phyloP scores from a whole-genome alignment of 2,797 vertebrate species.

The Platyrinchus mystaceus region DNA sequence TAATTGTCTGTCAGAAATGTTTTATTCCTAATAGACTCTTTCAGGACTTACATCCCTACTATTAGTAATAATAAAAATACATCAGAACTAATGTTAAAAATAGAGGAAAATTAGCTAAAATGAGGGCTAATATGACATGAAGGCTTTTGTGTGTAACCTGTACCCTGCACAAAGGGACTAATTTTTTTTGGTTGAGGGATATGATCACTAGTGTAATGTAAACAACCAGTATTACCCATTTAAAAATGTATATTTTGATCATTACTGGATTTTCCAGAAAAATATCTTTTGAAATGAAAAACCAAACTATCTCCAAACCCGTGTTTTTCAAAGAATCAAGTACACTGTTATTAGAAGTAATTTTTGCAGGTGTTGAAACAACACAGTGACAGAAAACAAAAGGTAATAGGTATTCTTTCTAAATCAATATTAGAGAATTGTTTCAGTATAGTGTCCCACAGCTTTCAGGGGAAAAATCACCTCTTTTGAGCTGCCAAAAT shows the following conservation, averaged over 20 bases:
- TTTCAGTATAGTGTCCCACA: neutral
- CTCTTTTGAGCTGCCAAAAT: slow-evolving; percentile 30
- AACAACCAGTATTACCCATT: neutral
- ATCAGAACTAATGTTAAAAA: neutral
- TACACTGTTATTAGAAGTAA: slow-evolving; percentile 9
- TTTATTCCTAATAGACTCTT: neutral
- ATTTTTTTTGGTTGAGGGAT: neutral
- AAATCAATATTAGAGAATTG: slow-evolving; percentile 35
- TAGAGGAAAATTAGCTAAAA: neutral
- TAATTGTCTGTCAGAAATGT: neutral
- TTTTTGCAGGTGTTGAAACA: slow-evolving; percentile 38
- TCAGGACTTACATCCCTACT: neutral
- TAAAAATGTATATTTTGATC: neutral
- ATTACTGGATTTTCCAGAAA: neutral
- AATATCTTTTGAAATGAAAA: neutral
- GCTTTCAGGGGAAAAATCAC: slow-evolving; percentile 3
- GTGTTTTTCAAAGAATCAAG: neutral
- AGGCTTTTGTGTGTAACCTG: neutral
- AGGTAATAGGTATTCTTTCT: slow-evolving; percentile 5
- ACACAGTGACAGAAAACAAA: slow-evolving; percentile 21
- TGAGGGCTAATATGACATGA: neutral
- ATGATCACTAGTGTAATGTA: neutral
- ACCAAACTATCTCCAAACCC: neutral
- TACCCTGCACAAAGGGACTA: neutral
- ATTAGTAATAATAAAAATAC: neutral